Evolutionary conservation across 2,113 vertebrate species (phyloP), one percentile per base, ranked within the genome.

Genomic region (Dicaeum eximium): DNA sequence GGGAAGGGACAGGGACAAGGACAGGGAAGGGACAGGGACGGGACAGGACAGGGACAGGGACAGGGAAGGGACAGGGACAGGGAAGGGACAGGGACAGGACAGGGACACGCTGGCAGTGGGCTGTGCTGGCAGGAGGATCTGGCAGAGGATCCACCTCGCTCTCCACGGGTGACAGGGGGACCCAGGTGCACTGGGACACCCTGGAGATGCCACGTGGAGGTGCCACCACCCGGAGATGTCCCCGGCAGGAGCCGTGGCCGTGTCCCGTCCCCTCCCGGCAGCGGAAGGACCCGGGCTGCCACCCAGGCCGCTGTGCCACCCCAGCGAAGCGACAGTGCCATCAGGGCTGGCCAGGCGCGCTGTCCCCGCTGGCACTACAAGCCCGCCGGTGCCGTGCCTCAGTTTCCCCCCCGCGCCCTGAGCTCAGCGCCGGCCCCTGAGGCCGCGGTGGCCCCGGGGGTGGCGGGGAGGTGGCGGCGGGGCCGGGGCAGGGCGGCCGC

Each of bases 181-280:
- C 0, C 20, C 33, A 2, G 33, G 8, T 2, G 86, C 3, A 0
- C 44, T 6, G 80, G 75, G 80, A 77, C 50, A 11, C 0, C 1
- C 17, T 22, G 70, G 40, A 45, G 60, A 9, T 21, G 18, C 4
- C 60, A 10, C 64, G 10, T 4, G 5, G 24, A 67, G 7, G 3
- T 35, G 58, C 58, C 75, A 58, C 57, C 45, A 38, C 30, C 37
- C 37, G 37, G 10, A 10, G 37, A 2, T 6, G 77, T 13, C 2
- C 10, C 27, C 3, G 56, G 33, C 25, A 2, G 11, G 28, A 79
- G 61, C 38, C 1, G 0, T 0, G 58, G 10, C 50, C 2, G 4
- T 14, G 75, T 37, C 64, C 10, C 27, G 4, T n/a, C n/a, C 28
- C 54, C 51, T 7, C 17, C 37, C 0, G 1, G 35, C 33, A 48